Conservation (phyloP, 2,797 vertebrate species). For the Trichosurus vulpecula region DNA sequence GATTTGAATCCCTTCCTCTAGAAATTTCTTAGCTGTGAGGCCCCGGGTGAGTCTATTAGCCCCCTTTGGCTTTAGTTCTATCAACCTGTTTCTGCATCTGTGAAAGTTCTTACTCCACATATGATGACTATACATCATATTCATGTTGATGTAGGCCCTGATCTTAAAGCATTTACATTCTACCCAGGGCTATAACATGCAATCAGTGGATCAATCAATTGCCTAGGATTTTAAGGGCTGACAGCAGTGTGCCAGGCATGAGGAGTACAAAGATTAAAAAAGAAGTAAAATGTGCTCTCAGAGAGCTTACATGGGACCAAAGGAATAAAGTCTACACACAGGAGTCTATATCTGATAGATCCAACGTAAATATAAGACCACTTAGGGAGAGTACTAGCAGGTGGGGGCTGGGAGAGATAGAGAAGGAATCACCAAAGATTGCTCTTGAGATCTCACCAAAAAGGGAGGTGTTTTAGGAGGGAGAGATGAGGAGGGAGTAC, state of each 20-base stretch:
- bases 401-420: background rate
- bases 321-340: background rate
- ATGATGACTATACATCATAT: background rate
- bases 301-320: background rate
- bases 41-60: fast-evolving
- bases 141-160: background rate
- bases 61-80: background rate
- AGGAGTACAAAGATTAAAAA: background rate
- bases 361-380: background rate
- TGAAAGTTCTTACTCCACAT: background rate
- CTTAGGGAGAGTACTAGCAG: background rate
- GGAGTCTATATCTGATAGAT: background rate
- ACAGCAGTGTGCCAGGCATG: fast-evolving
- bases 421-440: background rate
- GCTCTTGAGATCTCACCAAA: background rate
- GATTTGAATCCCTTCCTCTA: background rate
- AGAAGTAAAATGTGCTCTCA: background rate
- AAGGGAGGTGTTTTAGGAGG: background rate
- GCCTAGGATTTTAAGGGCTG: background rate
- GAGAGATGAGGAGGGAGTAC: background rate
- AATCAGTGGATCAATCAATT: background rate
- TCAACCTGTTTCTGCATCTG: background rate
- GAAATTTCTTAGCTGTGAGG: background rate
- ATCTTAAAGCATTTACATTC: background rate
- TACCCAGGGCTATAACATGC: background rate